Conservation (phyloP, 2,888 invertebrate species). For the Ornithoptera alexandrae region DNA sequence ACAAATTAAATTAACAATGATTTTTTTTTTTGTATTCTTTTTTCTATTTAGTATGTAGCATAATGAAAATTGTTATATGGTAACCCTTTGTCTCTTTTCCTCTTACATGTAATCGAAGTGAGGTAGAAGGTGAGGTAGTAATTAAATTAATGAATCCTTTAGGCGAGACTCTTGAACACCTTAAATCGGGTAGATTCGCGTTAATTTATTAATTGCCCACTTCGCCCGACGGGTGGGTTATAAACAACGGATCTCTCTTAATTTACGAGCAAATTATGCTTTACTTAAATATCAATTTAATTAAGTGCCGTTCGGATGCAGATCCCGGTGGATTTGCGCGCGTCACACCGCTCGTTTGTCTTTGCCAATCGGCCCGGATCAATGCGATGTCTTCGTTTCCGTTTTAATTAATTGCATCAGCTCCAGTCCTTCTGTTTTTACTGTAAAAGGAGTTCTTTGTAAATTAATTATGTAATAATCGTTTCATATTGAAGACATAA, state of each 20-base stretch:
- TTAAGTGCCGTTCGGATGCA: slow-evolving; percentile 71
- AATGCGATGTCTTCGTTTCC: slow-evolving; percentile 27
- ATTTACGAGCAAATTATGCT: slow-evolving; percentile 79
- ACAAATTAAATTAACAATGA: too few species aligned
- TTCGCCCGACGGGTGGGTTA: slow-evolving; percentile 57
- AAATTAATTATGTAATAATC: not conserved
- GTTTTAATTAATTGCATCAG: slow-evolving; percentile 20
- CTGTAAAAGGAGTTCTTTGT: not conserved
- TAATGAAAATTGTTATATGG: not conserved
- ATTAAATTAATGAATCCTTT: slow-evolving; percentile 74
- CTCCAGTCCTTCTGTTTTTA: slow-evolving; percentile 27
- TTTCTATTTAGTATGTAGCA: not conserved
- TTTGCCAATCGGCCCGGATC: slow-evolving; percentile 57
- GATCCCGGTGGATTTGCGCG: slow-evolving; percentile 63
- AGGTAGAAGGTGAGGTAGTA: slow-evolving; percentile 47
- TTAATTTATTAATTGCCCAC: slow-evolving; percentile 79
- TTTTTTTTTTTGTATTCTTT: too few species aligned
- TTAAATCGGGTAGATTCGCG: slow-evolving; percentile 69
- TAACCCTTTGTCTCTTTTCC: slow-evolving; percentile 6
- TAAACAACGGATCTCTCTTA: slow-evolving; percentile 78
- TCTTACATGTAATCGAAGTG: slow-evolving; percentile 33
- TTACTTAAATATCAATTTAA: slow-evolving; percentile 81
- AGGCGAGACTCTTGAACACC: slow-evolving; percentile 60
- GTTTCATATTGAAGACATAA: too few species aligned
- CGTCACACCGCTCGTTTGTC: slow-evolving; percentile 58